Base-by-base conservation (phyloP, 2,797 vertebrate genomes). In the Triplophysa yarkandensis region DNA sequence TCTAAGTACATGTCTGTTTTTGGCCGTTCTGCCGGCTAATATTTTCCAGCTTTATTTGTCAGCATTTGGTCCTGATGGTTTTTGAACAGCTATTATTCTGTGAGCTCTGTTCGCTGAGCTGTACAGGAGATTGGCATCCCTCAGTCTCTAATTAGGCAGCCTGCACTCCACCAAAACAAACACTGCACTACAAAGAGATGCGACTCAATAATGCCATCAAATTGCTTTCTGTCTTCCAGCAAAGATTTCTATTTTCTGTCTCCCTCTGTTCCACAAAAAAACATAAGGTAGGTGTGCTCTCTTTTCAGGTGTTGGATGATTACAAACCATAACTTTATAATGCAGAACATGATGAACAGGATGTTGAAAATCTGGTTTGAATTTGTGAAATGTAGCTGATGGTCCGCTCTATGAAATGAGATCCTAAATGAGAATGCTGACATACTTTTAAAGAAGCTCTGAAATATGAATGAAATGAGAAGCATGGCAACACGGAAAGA, bases 161-260 rank as follows among this genome's bases (percentile, higher is more conserved):
- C 63, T 14, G 23, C 76, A 80, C 77, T 77, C 63, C n/a, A 50
- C 46, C 77, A 80, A 77, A 84, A 79, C 77, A 81, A 82, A 80
- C 76, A 83, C 52, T 41, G 65, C 69, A 76, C 54, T 76, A 79
- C 74, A 76, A 79, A 83, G 75, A 82, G 84, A 84, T 84, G 81
- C 43, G 80, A 83, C 82, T 82, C 80, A 83, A 83, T 85, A 83
- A 84, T 81, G 30, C 72, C 81, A 80, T 85, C 82, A 83, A 85
- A 89, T 78, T 66, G 69, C 69, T 58, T 82, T 80, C 77, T 70
- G 80, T 63, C 32, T 63, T 62, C 70, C 62, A 32, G 76, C 58
- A 55, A 17, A 68, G 65, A 76, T 70, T 60, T 77, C 60, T 46
- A 43, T 36, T 65, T 71, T n/a, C 32, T 17, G 1, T 36, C n/a